phyloP scores from a whole-genome alignment of 2,797 vertebrate genomes.

The Neostethus bicornis region DNA sequence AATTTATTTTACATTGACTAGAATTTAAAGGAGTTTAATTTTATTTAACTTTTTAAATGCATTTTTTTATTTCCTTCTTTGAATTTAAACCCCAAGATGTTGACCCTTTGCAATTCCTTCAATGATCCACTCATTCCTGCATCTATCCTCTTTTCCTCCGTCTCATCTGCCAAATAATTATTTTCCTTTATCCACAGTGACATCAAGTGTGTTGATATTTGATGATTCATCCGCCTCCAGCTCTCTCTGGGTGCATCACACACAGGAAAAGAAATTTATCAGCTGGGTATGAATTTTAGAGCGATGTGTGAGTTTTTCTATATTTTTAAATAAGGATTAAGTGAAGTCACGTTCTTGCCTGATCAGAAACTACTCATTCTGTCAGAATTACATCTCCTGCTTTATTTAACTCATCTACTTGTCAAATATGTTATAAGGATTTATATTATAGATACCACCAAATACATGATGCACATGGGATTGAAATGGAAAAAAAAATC shows the following conservation, averaged over 20 bases:
- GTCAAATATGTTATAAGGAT: background rate
- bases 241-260: constrained; percentile 15
- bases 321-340: constrained; percentile 32
- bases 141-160: constrained; percentile 4
- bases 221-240: constrained; percentile 48
- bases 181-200: constrained; percentile 22
- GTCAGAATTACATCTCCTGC: constrained; percentile 10
- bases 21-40: constrained; percentile 17
- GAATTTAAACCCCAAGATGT: constrained; percentile 19
- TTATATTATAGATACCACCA: background rate
- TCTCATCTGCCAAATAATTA: constrained; percentile 23
- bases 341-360: constrained; percentile 37
- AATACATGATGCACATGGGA: too few species aligned
- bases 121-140: constrained; percentile 26
- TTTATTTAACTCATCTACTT: background rate
- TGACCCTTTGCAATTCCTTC: constrained; percentile 22
- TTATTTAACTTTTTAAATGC: constrained; percentile 24
- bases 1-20: constrained; percentile 26
- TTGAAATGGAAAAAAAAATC: too few species aligned
- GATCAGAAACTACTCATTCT: constrained; percentile 23
- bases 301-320: constrained; percentile 48
- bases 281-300: constrained; percentile 17
- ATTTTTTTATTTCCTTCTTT: constrained; percentile 28
- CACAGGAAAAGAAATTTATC: constrained; percentile 30
- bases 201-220: constrained; percentile 42